Base-by-base conservation (phyloP, 2,888 invertebrate species). In the Tetramorium bicarinatum region DNA sequence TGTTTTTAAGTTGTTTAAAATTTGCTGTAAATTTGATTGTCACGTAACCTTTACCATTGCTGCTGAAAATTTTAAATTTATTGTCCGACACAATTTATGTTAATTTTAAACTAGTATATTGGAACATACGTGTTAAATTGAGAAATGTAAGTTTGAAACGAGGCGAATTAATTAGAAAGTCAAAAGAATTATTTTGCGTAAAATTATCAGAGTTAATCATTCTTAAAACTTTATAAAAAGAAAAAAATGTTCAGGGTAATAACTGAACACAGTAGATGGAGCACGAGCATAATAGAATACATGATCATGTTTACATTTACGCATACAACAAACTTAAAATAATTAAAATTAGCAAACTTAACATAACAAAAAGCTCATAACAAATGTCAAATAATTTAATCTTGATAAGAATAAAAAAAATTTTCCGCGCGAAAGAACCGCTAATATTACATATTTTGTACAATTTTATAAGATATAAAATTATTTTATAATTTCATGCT, bases 111-210 rank as follows among this genome's bases (percentile, higher is more conserved):
- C 2, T 29, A 29, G 2, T 29, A 29, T 41, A 72, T 72, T 56
- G 6, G n/a, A 25, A n/a, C 8, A 4, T 72, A 41, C 7, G 6
- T 9, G 11, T 44, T 59, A 29, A 59, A 59, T 59, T 72, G 29
- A 59, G 29, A 59, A 59, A 72, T 72, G 72, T 72, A 29, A n/a
- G 44, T 59, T 59, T 7, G 11, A 6, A 25, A 44, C 13, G n/a
- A 59, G 7, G 8, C 2, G 18, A 3, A 44, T 72, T 13, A 72
- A 18, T 4, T 72, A 72, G 25, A 71, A 71, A 25, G 41, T 54
- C 21, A 3, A 34, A 15, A 41, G 38, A 38, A 71, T 54, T 21
- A 56, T 38, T 21, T 71, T 52, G 34, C 34, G 1, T 21, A 21
- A 6, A 21, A 56, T 56, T 56, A 25, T 56, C 9, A 18, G 25